phyloP scores from a whole-genome alignment of 2,113 vertebrate genomes.

The Dissostichus mawsoni region DNA sequence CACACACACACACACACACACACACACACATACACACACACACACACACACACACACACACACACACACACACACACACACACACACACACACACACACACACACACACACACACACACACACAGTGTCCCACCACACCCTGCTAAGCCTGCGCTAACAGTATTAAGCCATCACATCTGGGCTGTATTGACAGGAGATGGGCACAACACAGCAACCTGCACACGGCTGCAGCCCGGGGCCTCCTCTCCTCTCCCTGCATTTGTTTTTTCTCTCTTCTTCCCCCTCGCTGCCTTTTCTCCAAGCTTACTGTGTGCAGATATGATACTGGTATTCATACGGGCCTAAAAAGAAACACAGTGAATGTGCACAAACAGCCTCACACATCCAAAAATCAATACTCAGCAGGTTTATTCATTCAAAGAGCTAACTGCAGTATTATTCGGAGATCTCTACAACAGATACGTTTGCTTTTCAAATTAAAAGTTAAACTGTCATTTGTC shows the following conservation, averaged over 20 bases:
- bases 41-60: too few species aligned
- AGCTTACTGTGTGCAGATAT: conserved; percentile 13
- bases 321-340: conserved; percentile 27
- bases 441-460: conserved; percentile 8
- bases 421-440: conserved; percentile 44
- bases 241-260: background rate
- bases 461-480: conserved; percentile 10
- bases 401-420: conserved; percentile 44
- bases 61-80: too few species aligned
- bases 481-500: conserved; percentile 10
- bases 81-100: too few species aligned
- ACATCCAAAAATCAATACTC: conserved; percentile 30
- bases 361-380: background rate
- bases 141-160: conserved; percentile 61
- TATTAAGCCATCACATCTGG: conserved; percentile 80
- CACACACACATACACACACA: too few species aligned
- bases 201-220: conserved; percentile 49
- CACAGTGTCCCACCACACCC: conserved; percentile 35
- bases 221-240: background rate
- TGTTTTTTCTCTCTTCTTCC: conserved; percentile 1
- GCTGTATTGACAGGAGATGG: conserved; percentile 66
- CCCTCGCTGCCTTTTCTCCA: conserved; percentile 5
- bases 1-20: too few species aligned
- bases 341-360: conserved; percentile 5
- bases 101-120: conserved; percentile 49